Evolutionary conservation across 2,888 invertebrate species (phyloP), one percentile per base, ranked within the genome.

Genomic region (Junonia oenone): DNA sequence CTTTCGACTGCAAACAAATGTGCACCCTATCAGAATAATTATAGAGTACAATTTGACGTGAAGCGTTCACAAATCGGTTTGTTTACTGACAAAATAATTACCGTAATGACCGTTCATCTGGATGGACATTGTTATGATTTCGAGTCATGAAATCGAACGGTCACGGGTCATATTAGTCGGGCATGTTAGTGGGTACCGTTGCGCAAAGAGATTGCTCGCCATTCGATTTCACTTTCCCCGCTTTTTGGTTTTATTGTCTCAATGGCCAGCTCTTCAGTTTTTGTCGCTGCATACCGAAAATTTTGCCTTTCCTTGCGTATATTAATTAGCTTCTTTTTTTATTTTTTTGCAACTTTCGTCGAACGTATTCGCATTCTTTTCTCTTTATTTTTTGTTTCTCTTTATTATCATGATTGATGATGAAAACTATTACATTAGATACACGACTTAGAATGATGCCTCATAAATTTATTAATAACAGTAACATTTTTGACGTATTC

Each of bases 81-180:
- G 79, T 73, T 62, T 66, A 62, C 64, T 68, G 69, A 71, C 75
- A 68, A 74, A 74, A 78, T 86, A 84, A 87, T 87, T 85, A 83
- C 81, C 78, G 72, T 83, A 81, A 83, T 85, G 81, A 78, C 71
- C 72, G 65, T 73, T 71, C 78, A 79, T 83, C 84, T 82, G 83
- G 85, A 82, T 80, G 81, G 75, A 82, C 78, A 81, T 85, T 82
- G 83, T 83, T 85, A 83, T 78, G 79, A 82, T 84, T 86, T 83
- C 76, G 37, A 79, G 76, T 82, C 84, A 81, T 85, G 84, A 79
- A 83, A 82, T 83, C 79, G 78, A 78, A 83, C 75, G 74, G 78
- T 83, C 81, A 71, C 77, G 80, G 84, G 83, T 85, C 86, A 81
- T 78, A 77, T 69, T 64, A 19, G 9, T 31, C 58, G 62, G 62